These are phyloP conservation scores for Macrosiphum euphorbiae DNA, from an alignment of 2,888 invertebrate genomes.

Conservation along the genomic window DNA sequence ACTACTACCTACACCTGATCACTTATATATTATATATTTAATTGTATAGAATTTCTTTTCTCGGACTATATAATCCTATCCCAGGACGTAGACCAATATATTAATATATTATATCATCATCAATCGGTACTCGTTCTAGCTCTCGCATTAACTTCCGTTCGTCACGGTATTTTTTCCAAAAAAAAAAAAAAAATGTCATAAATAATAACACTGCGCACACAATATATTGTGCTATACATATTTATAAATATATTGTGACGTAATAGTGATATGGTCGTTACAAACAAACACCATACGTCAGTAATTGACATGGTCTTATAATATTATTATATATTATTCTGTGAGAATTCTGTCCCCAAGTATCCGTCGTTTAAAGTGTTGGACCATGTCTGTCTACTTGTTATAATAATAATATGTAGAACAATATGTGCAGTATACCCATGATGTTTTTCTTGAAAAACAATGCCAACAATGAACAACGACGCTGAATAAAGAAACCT, in stretches of 20 bases:
- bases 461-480: not conserved
- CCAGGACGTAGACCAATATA: not conserved
- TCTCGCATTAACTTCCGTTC: conserved; percentile 32
- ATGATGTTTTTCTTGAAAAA: conserved; percentile 7
- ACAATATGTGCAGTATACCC: not conserved
- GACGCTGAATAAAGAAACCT: not conserved
- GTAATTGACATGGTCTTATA: conserved; percentile 21
- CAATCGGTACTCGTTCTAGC: conserved; percentile 22
- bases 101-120: conserved; percentile 21
- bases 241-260: conserved; percentile 44
- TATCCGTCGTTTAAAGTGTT: conserved; percentile 12
- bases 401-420: not conserved
- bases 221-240: not conserved
- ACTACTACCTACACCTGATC: not conserved
- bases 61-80: not conserved
- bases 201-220: not conserved
- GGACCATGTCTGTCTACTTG: not conserved
- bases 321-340: not conserved
- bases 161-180: conserved; percentile 40
- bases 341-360: conserved; percentile 10
- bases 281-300: not conserved
- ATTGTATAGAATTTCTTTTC: not conserved
- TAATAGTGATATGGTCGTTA: conserved; percentile 43
- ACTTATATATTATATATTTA: not conserved
- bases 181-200: not conserved